Percentiles rank a stretch among this genome's conserved stretches.
phyloP scores from a whole-genome alignment of 2,797 vertebrate species.

The Hapalemur alaotrensis region DNA sequence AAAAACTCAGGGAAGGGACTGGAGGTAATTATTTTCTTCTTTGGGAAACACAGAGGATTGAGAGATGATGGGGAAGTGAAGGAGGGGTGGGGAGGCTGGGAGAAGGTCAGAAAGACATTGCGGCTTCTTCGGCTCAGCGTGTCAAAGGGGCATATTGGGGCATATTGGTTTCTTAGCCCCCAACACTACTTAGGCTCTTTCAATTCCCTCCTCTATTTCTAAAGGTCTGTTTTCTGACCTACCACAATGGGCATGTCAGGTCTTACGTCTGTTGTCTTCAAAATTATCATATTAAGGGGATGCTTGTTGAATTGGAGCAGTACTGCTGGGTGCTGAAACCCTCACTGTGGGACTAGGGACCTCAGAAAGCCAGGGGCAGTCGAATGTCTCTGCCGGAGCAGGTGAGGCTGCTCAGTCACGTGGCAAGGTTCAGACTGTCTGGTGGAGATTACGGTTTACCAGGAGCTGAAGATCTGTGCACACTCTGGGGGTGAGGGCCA shows the following conservation, averaged over 20 bases:
- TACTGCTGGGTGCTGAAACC: background rate
- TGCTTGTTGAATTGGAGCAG: background rate
- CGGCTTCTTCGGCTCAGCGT: background rate
- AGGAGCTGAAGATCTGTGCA: background rate
- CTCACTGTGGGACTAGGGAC: rapidly evolving
- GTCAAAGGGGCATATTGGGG: background rate
- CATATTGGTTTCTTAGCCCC: background rate
- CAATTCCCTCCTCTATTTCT: background rate
- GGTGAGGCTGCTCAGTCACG: background rate
- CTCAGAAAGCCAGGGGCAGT: background rate
- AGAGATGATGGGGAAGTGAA: background rate
- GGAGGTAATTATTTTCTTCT: background rate
- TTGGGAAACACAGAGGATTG: background rate
- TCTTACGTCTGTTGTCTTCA: background rate
- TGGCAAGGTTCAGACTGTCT: background rate
- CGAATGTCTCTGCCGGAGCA: background rate
- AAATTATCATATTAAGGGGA: background rate
- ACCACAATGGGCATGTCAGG: background rate
- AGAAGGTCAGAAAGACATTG: background rate
- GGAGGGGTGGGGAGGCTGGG: too few relatives aligned
- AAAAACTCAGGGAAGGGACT: background rate
- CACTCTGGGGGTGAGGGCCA: too few relatives aligned
- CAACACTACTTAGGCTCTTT: background rate
- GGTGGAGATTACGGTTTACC: background rate
- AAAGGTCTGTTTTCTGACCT: background rate